Evolutionary conservation across 2,888 invertebrate genomes (phyloP).

Genomic region (Sepiola atlantica): DNA sequence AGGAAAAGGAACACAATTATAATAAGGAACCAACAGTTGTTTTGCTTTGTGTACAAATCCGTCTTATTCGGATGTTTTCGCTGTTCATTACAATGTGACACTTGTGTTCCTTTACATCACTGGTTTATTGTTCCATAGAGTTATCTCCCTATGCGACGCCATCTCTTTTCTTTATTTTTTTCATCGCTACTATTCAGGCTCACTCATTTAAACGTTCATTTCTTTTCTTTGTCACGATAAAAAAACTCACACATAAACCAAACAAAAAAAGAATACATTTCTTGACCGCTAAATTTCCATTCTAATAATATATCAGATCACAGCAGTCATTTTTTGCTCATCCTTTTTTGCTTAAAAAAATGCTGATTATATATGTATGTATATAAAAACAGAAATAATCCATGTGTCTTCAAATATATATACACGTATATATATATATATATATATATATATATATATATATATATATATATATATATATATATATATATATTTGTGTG

Average conservation of each 20-base stretch:
- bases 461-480: neutral
- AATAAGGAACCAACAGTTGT: neutral
- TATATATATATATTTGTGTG: neutral
- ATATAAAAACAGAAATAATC: neutral
- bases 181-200: neutral
- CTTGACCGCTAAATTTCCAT: neutral
- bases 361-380: neutral
- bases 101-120: neutral
- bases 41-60: neutral
- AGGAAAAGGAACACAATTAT: neutral
- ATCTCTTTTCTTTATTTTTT: neutral
- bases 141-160: neutral
- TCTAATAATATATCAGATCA: conserved; percentile 19
- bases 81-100: neutral
- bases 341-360: neutral
- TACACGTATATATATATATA: neutral
- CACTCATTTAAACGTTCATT: neutral
- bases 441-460: neutral
- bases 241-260: neutral
- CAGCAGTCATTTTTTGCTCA: neutral
- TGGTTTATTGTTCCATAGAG: neutral
- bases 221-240: neutral
- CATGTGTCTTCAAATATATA: neutral
- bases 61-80: neutral
- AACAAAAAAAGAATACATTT: neutral